Conservation (phyloP, 2,888 invertebrate species). For the Iselma pallidipennis region DNA sequence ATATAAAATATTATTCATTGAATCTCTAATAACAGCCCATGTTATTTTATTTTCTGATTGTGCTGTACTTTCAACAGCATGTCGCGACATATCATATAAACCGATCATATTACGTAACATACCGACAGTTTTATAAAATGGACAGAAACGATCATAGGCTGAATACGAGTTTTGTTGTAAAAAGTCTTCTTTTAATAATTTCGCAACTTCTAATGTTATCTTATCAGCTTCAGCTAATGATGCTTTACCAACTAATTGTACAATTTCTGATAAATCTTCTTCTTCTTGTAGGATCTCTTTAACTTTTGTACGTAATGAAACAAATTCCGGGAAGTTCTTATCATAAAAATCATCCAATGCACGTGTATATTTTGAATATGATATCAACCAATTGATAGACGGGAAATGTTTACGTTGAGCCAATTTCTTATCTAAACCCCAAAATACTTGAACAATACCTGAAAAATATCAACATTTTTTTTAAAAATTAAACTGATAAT, state of each 20-base stretch:
- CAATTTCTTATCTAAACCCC: conserved; percentile 98
- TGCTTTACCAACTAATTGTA: conserved; percentile 98
- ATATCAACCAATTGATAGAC: conserved; percentile 99
- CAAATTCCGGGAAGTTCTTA: conserved; percentile 96
- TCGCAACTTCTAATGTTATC: conserved; percentile 98
- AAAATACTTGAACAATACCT: conserved; percentile 99
- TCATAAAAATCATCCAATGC: conserved; percentile 99
- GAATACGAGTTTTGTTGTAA: conserved; percentile 99
- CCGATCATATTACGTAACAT: conserved; percentile 98
- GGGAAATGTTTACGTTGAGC: conserved; percentile 99
- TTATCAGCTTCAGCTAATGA: conserved; percentile 99
- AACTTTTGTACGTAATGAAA: conserved; percentile 94
- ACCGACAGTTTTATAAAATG: conserved; percentile 99
- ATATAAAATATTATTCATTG: conserved; percentile 95
- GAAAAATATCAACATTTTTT: not conserved
- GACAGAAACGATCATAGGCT: conserved; percentile 95
- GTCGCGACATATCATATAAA: conserved; percentile 98
- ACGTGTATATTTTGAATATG: conserved; percentile 94
- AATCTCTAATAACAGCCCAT: conserved; percentile 96
- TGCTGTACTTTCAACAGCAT: conserved; percentile 97
- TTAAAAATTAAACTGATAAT: conserved; percentile 5
- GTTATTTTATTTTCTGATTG: conserved; percentile 99
- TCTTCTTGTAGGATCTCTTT: conserved; percentile 76
- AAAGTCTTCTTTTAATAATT: conserved; percentile 98
- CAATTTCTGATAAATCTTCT: conserved; percentile 99